These are phyloP conservation scores for Lateolabrax maculatus DNA, from an alignment of 2,797 vertebrate genomes.

Conservation along the genomic window DNA sequence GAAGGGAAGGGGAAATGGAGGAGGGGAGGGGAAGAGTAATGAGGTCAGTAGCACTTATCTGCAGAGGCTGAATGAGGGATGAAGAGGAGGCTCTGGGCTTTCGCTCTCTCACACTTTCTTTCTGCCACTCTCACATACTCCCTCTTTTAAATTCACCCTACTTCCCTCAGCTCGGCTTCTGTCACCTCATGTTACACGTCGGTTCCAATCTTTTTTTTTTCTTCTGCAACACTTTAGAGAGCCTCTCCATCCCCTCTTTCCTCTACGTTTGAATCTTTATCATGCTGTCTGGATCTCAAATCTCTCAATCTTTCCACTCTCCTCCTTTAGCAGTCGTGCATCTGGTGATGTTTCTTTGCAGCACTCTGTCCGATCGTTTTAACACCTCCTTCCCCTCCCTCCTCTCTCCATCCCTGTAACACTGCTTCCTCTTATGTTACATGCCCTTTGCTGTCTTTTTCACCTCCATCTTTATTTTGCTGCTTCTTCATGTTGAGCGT, in stretches of 20 bases:
- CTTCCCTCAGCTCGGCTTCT: slow-evolving; percentile 4
- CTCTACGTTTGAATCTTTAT: slow-evolving; percentile 3
- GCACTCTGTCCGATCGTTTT: background rate
- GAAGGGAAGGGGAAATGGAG: background rate
- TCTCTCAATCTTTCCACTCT: background rate
- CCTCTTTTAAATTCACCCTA: background rate
- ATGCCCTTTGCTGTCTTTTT: background rate
- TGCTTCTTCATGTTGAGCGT: background rate
- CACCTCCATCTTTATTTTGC: background rate
- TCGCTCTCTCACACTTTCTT: slow-evolving; percentile 16
- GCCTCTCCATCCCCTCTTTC: background rate
- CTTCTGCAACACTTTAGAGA: background rate
- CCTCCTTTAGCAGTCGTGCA: background rate
- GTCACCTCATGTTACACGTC: slow-evolving; percentile 39
- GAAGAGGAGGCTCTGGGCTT: slow-evolving; percentile 47
- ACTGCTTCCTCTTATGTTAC: background rate
- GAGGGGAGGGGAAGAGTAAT: slow-evolving; percentile 38
- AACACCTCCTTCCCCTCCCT: background rate
- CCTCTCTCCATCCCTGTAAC: background rate
- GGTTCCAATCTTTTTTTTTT: background rate
- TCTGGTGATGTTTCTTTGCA: background rate
- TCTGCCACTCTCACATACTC: slow-evolving; percentile 5
- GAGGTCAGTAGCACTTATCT: slow-evolving; percentile 70
- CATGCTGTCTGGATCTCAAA: background rate
- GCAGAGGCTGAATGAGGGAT: slow-evolving; percentile 48